These are phyloP conservation scores for Hermaeophaga mercurialis DNA, from an alignment of 2,888 invertebrate genomes.

Conservation along the genomic window DNA sequence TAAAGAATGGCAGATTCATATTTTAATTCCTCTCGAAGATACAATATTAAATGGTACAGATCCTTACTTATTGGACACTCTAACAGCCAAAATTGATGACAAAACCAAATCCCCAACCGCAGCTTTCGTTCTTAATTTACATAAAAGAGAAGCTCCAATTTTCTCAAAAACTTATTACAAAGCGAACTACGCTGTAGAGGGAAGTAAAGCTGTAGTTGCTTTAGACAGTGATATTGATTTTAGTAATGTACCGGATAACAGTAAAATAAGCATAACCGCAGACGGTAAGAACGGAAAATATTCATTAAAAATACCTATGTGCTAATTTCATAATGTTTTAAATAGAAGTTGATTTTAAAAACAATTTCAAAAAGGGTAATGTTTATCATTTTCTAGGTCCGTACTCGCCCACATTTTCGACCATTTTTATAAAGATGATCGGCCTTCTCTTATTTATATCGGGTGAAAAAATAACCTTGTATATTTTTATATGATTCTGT, in stretches of 20 bases:
- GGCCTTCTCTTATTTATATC: too few species aligned
- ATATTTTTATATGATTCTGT: too few species aligned
- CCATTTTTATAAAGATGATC: background rate
- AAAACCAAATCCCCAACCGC: slow-evolving; percentile 13
- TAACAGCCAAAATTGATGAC: slow-evolving; percentile 19
- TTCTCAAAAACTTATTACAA: background rate
- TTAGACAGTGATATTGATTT: slow-evolving; percentile 10
- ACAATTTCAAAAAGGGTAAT: too few species aligned
- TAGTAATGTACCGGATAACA: slow-evolving; percentile 7
- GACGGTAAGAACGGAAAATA: slow-evolving; percentile 14
- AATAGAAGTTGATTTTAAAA: too few species aligned
- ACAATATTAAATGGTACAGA: slow-evolving; percentile 11
- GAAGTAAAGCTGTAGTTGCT: background rate
- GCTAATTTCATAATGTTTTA: too few species aligned
- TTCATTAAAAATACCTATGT: too few species aligned
- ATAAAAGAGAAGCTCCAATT: slow-evolving; percentile 9
- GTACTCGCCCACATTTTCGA: too few species aligned
- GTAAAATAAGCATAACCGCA: slow-evolving; percentile 7
- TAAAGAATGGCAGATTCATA: slow-evolving; percentile 25
- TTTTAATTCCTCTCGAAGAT: slow-evolving; percentile 20
- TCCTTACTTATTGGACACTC: slow-evolving; percentile 16
- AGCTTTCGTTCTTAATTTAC: slow-evolving; percentile 29
- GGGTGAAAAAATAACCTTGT: too few species aligned
- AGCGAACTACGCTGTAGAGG: background rate
- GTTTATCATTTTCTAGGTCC: too few species aligned